A percentile compares a stretch with the other conserved stretches of the same genome.
phyloP scores from a whole-genome alignment of 2,888 invertebrate genomes.

The Eupelmus urozonus region DNA sequence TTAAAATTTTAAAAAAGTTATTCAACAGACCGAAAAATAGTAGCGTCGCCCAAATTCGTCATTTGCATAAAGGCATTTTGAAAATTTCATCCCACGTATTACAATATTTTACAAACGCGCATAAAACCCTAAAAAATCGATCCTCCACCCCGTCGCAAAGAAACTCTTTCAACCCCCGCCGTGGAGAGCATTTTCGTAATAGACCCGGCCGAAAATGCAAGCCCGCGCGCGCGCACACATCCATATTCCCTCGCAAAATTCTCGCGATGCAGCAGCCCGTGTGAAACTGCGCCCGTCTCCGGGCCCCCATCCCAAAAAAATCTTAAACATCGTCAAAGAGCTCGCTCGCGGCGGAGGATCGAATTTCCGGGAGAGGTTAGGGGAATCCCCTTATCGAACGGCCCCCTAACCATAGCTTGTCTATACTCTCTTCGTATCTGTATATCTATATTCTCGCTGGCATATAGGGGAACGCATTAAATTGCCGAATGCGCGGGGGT shows the following conservation, averaged over 20 bases:
- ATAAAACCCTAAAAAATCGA: no score
- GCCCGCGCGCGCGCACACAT: neutral
- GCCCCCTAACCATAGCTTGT: no score
- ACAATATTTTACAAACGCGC: no score
- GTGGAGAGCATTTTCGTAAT: neutral
- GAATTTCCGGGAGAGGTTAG: constrained; percentile 43
- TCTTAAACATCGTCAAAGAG: constrained; percentile 45
- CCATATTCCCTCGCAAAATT: neutral
- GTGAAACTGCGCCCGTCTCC: neutral
- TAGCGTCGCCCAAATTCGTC: no score
- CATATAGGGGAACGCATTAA: constrained; percentile 38
- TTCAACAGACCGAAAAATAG: no score
- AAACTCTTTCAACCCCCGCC: neutral
- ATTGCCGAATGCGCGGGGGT: constrained; percentile 32
- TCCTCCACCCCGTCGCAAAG: neutral
- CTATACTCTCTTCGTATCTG: neutral
- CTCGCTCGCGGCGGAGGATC: constrained; percentile 11
- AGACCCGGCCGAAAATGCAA: neutral
- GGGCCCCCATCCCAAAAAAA: no score
- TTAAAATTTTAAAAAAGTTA: neutral
- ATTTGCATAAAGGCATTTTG: no score
- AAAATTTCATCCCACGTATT: no score
- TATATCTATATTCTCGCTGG: neutral
- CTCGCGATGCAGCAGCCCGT: neutral
- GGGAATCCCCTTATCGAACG: constrained; percentile 44